Percentiles rank a stretch among this genome's conserved stretches.
Conservation (phyloP, 2,797 vertebrate genomes). For the Cossypha polioptera region DNA sequence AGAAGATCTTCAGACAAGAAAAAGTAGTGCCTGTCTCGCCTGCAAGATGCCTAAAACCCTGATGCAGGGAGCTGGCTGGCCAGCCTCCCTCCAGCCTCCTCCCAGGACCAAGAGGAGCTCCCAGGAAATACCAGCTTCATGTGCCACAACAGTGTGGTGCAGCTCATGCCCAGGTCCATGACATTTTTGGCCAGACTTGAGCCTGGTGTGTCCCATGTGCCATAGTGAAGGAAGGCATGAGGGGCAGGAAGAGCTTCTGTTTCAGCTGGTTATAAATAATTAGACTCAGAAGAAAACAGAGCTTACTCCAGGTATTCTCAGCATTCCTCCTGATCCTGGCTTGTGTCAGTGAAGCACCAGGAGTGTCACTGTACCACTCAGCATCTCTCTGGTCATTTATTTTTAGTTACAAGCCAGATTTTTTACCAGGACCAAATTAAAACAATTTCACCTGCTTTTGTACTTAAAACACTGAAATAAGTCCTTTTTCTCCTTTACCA, state of each 20-base stretch:
- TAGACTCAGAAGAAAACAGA: background rate
- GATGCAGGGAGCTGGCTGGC: background rate
- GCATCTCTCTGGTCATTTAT: background rate
- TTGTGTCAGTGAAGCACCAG: background rate
- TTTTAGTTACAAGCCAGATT: background rate
- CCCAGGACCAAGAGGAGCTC: background rate
- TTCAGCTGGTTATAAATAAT: background rate
- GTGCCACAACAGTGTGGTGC: accelerated
- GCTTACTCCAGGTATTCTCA: background rate
- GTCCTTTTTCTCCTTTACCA: background rate
- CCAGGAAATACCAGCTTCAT: background rate
- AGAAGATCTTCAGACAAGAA: background rate
- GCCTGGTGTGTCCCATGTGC: background rate
- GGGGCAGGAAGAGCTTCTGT: background rate
- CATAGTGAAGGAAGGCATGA: background rate
- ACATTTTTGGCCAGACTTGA: background rate
- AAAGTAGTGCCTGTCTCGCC: background rate
- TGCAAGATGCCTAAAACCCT: background rate
- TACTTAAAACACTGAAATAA: background rate
- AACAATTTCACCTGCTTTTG: background rate
- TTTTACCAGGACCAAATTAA: background rate
- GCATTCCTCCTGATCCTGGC: background rate
- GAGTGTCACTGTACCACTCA: background rate
- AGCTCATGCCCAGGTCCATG: background rate
- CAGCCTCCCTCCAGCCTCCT: background rate